Evolutionary conservation across 1,140 invertebrate species (phyloP), one percentile per base, ranked within the genome.

Genomic region (Hycleus phaleratus): DNA sequence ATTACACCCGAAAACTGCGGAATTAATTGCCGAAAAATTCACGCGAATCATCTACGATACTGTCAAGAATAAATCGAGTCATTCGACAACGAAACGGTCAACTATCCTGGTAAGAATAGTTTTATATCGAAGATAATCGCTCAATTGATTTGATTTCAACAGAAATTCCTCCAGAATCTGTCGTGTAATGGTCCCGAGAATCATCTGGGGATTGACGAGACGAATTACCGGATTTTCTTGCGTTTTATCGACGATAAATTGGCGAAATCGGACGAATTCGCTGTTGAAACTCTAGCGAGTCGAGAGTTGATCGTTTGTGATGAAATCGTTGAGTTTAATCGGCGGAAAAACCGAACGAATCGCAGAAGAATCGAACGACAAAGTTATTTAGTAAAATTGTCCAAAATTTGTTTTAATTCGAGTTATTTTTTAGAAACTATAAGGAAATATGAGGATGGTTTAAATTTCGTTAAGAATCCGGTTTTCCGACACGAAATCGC

Each of bases 11-110:
- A 50, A 65, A 49, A 46, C 58, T 2, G 55, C 52, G 5, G 32
- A 59, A 12, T 39, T 42, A 9, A 58, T 63, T 26, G 44, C 63
- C 3, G 56, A 56, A 12, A 60, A 58, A 26, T 48, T 65, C 46
- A 58, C 63, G 2, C 44, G 60, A 18, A 49, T 63, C 4, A 59
- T 65, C 42, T 65, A 65, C 49, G 50, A 60, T 32, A 59, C 54
- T 25, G 44, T 62, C 25, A 58, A 58, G 25, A 44, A 51, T 4
- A 60, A 60, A 55, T 63, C 57, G 5, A 42, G 24, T 12, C 9
- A 26, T 12, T 59, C 55, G 12, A 48, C 38, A 2, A 38, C 11
- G 6, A 65, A 65, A 49, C 48, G 60, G 44, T 40, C 26, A 2
- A 54, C 54, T 42, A 25, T 62, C 49, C 45, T 65, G 55, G 63